Conservation (phyloP, 1,140 invertebrate genomes). For the Drosophila nasuta region DNA sequence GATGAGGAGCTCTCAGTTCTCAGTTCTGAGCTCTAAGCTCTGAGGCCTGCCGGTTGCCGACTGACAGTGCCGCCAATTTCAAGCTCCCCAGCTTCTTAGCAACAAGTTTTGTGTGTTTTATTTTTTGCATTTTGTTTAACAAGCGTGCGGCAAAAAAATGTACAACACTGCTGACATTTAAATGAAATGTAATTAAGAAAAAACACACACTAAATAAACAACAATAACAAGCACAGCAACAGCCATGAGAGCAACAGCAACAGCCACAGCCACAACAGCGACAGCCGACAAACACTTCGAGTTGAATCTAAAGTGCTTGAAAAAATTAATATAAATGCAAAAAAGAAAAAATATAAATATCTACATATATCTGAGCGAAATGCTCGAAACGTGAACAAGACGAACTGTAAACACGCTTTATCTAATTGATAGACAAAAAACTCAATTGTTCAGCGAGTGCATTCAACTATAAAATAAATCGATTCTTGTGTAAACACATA, state of each 20-base stretch:
- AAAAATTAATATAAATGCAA: slow-evolving; percentile 36
- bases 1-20: slow-evolving; percentile 26
- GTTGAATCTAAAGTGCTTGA: slow-evolving; percentile 26
- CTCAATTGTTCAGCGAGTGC: neutral
- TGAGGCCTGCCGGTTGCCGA: slow-evolving; percentile 3
- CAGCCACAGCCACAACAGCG: slow-evolving; percentile 3
- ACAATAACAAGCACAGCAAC: slow-evolving; percentile 15
- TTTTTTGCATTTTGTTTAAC: slow-evolving; percentile 53
- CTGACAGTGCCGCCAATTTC: neutral
- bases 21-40: slow-evolving; percentile 26
- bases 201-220: slow-evolving; percentile 15
- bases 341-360: slow-evolving; percentile 13
- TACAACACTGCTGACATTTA: slow-evolving; percentile 69
- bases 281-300: slow-evolving; percentile 32
- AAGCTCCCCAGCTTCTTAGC: neutral
- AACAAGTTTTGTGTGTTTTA: slow-evolving; percentile 1
- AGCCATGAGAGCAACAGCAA: slow-evolving; percentile 19
- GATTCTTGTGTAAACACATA: no score
- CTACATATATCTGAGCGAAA: neutral
- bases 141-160: slow-evolving; percentile 39
- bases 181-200: slow-evolving; percentile 69
- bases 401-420: neutral
- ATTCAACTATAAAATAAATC: neutral
- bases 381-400: neutral
- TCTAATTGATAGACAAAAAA: neutral